Evolutionary conservation across 2,888 invertebrate genomes (phyloP).

Genomic region (Campaea margaritaria): DNA sequence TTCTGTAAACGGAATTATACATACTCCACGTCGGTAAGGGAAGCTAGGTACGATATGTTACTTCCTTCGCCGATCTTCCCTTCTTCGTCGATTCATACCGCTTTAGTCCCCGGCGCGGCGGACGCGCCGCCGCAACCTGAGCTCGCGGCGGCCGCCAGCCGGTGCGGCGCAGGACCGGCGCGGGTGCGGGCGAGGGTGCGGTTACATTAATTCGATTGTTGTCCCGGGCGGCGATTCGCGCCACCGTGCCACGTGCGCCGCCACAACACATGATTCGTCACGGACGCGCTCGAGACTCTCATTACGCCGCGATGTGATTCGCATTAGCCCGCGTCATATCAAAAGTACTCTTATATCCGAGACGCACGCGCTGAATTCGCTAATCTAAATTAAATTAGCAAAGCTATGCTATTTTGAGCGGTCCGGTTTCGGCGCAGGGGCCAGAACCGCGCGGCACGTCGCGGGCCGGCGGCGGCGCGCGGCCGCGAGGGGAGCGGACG

Average conservation of each 20-base stretch:
- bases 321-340: constrained; percentile 22
- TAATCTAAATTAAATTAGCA: background rate
- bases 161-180: constrained; percentile 27
- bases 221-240: constrained; percentile 46
- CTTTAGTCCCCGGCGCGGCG: background rate
- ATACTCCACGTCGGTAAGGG: no score
- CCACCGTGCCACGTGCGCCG: constrained; percentile 50
- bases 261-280: constrained; percentile 27
- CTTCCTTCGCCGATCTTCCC: no score
- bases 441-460: background rate
- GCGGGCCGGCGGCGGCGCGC: no score
- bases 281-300: constrained; percentile 52
- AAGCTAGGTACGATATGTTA: no score
- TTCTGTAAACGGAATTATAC: no score
- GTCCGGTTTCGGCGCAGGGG: background rate
- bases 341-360: constrained; percentile 6
- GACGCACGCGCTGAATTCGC: constrained; percentile 11
- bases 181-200: constrained; percentile 19
- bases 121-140: constrained; percentile 39
- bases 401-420: background rate
- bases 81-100: no score
- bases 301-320: constrained; percentile 55
- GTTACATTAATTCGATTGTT: constrained; percentile 9
- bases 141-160: background rate
- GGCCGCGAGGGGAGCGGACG: constrained; percentile 44